These are phyloP conservation scores for Sylvicapra grimmia DNA, from an alignment of 2,113 vertebrate genomes.

Conservation along the genomic window DNA sequence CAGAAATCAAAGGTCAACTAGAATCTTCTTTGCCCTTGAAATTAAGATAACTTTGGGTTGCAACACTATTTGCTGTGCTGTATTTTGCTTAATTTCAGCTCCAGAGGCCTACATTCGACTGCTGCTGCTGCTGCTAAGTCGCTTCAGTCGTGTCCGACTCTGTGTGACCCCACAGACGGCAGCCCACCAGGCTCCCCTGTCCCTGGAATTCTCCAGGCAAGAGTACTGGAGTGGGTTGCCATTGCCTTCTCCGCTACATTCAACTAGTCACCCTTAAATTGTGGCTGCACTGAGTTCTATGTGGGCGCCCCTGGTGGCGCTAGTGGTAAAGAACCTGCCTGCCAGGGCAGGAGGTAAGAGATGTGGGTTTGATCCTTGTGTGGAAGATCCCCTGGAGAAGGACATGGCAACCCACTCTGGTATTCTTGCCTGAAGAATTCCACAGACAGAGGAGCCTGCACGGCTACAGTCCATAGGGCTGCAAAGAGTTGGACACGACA, in stretches of 20 bases:
- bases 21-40: not conserved
- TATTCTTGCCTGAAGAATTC: not conserved
- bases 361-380: not conserved
- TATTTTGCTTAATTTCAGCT: not conserved
- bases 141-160: fast-evolving
- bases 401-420: not conserved
- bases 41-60: not conserved
- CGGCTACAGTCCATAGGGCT: not conserved
- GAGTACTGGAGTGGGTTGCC: too few relatives aligned
- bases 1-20: not conserved
- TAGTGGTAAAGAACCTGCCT: not conserved
- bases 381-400: not conserved
- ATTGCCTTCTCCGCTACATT: not conserved
- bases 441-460: not conserved
- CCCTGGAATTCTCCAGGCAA: too few relatives aligned
- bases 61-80: not conserved
- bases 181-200: too few relatives aligned
- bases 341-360: not conserved
- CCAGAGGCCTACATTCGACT: not conserved
- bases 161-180: too few relatives aligned
- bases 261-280: not conserved
- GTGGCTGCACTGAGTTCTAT: not conserved
- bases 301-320: not conserved
- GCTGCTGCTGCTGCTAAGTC: too few relatives aligned
- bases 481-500: not conserved